Percentiles rank a stretch among this genome's conserved stretches.
Evolutionary conservation across 2,797 vertebrate genomes (phyloP).

Genomic region (Poecilia picta): DNA sequence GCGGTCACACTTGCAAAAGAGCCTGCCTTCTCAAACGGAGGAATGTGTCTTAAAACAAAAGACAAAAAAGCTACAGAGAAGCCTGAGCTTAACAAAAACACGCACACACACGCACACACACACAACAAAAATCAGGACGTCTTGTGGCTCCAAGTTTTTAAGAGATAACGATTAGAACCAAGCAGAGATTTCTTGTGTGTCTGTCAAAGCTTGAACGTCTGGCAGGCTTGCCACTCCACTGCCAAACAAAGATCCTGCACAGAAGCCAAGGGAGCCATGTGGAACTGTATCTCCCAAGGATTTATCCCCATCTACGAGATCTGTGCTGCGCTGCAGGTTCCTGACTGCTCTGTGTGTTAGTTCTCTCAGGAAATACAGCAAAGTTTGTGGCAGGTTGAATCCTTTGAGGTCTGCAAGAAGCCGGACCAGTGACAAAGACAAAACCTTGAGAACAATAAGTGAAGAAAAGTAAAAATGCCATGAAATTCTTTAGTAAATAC

Average conservation of each 20-base stretch:
- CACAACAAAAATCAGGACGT: conserved; percentile 48
- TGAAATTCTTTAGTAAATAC: conserved; percentile 43
- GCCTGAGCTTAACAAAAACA: background rate
- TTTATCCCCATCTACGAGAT: conserved; percentile 28
- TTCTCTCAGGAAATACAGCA: conserved; percentile 73
- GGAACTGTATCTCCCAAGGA: conserved; percentile 37
- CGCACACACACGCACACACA: background rate
- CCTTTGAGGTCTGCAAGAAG: conserved; percentile 14
- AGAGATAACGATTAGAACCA: conserved; percentile 59
- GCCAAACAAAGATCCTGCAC: conserved; percentile 40
- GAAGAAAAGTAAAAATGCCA: conserved; percentile 29
- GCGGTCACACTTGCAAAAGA: conserved; percentile 36
- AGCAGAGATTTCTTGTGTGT: conserved; percentile 44
- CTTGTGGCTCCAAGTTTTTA: conserved; percentile 36
- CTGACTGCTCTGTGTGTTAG: conserved; percentile 47
- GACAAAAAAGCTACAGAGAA: conserved; percentile 29
- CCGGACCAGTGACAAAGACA: conserved; percentile 45
- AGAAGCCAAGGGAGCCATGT: conserved; percentile 49
- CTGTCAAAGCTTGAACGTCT: conserved; percentile 51
- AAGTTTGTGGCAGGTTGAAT: conserved; percentile 37
- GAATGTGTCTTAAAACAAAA: conserved; percentile 40
- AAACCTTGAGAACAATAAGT: conserved; percentile 33
- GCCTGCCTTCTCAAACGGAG: conserved; percentile 39
- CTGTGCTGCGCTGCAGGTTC: conserved; percentile 19
- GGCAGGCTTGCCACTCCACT: conserved; percentile 8